Base-by-base conservation (phyloP, 2,113 vertebrate genomes). In the Seriola rivoliana region DNA sequence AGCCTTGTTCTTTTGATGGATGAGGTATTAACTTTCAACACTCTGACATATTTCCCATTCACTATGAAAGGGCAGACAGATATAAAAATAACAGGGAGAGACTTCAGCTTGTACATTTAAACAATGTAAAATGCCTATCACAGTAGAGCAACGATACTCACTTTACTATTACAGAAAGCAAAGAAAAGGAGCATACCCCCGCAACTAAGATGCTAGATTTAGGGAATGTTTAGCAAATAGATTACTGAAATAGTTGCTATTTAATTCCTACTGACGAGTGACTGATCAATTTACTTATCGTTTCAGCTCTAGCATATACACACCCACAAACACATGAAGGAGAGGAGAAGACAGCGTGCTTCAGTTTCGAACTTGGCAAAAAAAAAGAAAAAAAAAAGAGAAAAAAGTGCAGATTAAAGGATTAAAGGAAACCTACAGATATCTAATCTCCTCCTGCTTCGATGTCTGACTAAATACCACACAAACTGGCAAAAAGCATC, bases 1-100 rank as follows among this genome's bases (percentile, higher is more conserved):
- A 10, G 50, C 13, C 59, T 32, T 29, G 8, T 63, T 80, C 48
- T 4, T 68, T 23, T 74, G 70, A 85, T 29, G 55, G 72, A 86
- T 16, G 55, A 69, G 55, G 46, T 32, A 6, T 82, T 44, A 16
- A 48, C 34, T 75, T 73, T 40, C 8, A 59, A 4, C 42, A 14
- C 1, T 2, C 8, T 52, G n/a, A 9, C 44, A 23, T 52, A 14
- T 38, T 48, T 29, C 21, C 8, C 50, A 3, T 11, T 7, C 19
- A 8, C n/a, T 4, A 7, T 16, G 23, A 36, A 29, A 16, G 21
- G n/a, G 54, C 23, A 11, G 54, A 42, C 3, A 1, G 19, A 50
- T 52, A 23, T 25, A 48, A 71, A 72, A 77, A 63, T 69, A 73
- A 78, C 29, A 9, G 36, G 19, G 8, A 19, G 32, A 46, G 32